phyloP scores from a whole-genome alignment of 2,113 vertebrate species.

The Girardinichthys multiradiatus region DNA sequence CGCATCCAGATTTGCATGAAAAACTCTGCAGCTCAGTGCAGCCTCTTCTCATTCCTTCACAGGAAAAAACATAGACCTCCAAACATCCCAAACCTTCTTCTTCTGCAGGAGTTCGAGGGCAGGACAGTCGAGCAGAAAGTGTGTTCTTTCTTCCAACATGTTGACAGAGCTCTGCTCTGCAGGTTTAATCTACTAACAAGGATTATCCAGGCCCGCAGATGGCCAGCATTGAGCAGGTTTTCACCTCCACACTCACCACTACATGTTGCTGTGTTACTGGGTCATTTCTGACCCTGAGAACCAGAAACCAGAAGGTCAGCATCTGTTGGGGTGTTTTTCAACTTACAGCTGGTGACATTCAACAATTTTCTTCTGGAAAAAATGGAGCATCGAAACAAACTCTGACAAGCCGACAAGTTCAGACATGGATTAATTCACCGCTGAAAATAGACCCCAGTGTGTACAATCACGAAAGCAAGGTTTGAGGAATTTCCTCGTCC shows the following conservation, averaged over 20 bases:
- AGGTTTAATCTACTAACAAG: conserved; percentile 65
- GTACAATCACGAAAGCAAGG: not conserved
- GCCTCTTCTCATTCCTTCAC: not conserved
- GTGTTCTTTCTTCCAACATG: conserved; percentile 2
- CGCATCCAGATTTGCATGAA: not conserved
- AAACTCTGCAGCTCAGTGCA: not conserved
- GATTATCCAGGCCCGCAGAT: conserved; percentile 78
- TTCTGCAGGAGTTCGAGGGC: not conserved
- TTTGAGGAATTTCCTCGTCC: not conserved
- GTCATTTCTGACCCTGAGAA: conserved; percentile 17
- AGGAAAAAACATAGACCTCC: conserved; percentile 7
- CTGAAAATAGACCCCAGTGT: not conserved
- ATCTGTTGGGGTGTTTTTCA: conserved; percentile 1
- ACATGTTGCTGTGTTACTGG: conserved; percentile 30
- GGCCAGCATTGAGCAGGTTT: conserved; percentile 57
- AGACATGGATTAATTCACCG: conserved; percentile 8
- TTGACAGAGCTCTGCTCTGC: conserved; percentile 13
- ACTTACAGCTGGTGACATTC: not conserved
- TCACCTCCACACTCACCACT: conserved; percentile 36
- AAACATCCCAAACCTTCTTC: not conserved
- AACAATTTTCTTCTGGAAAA: not conserved
- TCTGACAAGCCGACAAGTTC: not conserved
- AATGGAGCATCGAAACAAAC: not conserved
- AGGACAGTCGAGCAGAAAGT: not conserved
- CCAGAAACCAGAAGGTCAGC: conserved; percentile 14